Evolutionary conservation across 2,888 invertebrate genomes (phyloP), one percentile per base, ranked within the genome.

Genomic region (Theristus sp.): DNA sequence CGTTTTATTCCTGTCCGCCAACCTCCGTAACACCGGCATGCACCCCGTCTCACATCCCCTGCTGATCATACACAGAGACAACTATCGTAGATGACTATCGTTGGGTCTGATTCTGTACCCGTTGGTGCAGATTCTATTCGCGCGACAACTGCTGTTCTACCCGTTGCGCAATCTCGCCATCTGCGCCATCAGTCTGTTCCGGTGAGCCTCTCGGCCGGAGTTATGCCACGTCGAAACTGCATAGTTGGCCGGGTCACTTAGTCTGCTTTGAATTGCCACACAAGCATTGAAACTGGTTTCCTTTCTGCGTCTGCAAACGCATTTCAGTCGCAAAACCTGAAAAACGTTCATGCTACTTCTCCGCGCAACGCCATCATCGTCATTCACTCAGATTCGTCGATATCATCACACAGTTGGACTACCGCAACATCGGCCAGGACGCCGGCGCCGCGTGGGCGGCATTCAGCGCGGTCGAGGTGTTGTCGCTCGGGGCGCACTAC

Each of bases 371-470:
- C n/a, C n/a, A n/a, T n/a, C n/a, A n/a, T n/a, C n/a, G n/a, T n/a
- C n/a, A n/a, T n/a, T n/a, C n/a, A n/a, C n/a, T n/a, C n/a, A 47
- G 61, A 2, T 58, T 57, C 30, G 46, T 56, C 22, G 61, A 61
- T 13, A 59, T 59, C 13, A 1, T 59, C 27, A 47, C 55, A 28
- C 59, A 59, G 28, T 3, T 61, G 29, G 61, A 61, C 56, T 61
- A 61, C 52, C 38, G 61, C 3, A 55, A 31, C 25, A 6, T 61
- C 27, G 47, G 38, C 22, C 30, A 57, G 24, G 38, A 46, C 30
- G n/a, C 59, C 2, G 61, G 59, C 24, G 1, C 56, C n/a, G 61
- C 53, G 13, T 61, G 61, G 61, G 1, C 28, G 17, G 20, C 49
- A n/a, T 57, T 47, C 49, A 20, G 38, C 13, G 17, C 25, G 3